phyloP scores from a whole-genome alignment of 2,888 invertebrate species.

The Ditylenchus weischeri region DNA sequence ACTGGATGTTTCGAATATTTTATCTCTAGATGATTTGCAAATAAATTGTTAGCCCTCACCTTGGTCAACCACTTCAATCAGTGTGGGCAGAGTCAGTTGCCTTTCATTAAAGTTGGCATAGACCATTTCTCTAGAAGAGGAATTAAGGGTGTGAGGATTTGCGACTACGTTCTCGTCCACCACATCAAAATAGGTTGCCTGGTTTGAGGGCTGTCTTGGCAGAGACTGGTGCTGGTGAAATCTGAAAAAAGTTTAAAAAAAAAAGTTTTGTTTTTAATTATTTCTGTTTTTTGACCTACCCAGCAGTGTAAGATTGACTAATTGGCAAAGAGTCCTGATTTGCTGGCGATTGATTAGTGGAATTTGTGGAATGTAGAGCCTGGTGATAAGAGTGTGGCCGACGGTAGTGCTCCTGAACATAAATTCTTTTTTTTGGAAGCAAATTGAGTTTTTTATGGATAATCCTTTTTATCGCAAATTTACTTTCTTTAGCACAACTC shows the following conservation, averaged over 20 bases:
- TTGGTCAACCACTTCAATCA: conserved; percentile 3
- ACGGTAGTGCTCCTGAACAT: not conserved
- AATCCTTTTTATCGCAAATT: too few species aligned
- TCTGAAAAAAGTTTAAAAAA: too few species aligned
- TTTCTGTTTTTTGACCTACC: not conserved
- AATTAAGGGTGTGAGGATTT: not conserved
- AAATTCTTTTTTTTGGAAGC: too few species aligned
- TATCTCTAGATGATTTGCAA: not conserved
- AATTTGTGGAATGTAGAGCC: not conserved
- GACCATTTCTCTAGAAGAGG: not conserved
- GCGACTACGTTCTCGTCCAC: not conserved
- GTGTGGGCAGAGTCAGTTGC: not conserved
- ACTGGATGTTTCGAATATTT: not conserved
- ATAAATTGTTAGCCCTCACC: not conserved
- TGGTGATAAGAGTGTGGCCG: conserved; percentile 1
- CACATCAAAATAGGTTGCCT: conserved; percentile 5
- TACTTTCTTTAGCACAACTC: too few species aligned
- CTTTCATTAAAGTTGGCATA: not conserved
- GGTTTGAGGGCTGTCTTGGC: not conserved
- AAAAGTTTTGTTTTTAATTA: too few species aligned
- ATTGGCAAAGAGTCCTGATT: not conserved
- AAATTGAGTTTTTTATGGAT: too few species aligned
- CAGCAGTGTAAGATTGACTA: conserved; percentile 7
- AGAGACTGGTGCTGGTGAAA: too few species aligned
- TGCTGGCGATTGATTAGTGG: not conserved